phyloP scores from a whole-genome alignment of 2,888 invertebrate species.

The Balanococcus diminutus region DNA sequence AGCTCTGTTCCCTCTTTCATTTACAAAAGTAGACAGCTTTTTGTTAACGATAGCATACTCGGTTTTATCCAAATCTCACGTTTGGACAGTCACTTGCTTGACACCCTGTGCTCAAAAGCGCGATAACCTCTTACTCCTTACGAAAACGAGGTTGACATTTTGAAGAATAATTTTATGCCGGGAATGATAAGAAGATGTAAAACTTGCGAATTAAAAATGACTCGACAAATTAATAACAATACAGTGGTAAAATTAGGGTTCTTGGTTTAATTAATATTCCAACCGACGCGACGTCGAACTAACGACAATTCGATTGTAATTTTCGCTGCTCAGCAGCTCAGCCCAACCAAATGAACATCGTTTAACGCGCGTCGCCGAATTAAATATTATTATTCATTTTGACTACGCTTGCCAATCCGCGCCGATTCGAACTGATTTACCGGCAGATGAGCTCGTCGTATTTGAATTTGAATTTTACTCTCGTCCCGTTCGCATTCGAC shows the following conservation, averaged over 20 bases:
- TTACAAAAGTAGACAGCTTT: no score
- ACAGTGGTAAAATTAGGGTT: not conserved
- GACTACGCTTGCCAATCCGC: not conserved
- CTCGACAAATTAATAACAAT: not conserved
- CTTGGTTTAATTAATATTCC: slow-evolving; percentile 13
- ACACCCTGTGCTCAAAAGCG: no score
- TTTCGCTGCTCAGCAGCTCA: not conserved
- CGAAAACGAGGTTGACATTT: not conserved
- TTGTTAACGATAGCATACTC: no score
- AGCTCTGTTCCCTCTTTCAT: no score
- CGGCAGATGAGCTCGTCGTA: not conserved
- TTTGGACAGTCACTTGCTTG: no score
- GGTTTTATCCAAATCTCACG: no score
- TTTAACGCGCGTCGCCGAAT: slow-evolving; percentile 16
- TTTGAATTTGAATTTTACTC: not conserved
- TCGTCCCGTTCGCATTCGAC: not conserved
- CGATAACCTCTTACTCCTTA: no score
- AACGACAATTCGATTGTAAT: slow-evolving; percentile 5
- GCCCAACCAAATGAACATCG: slow-evolving; percentile 7
- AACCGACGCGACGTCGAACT: not conserved
- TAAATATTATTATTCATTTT: slow-evolving; percentile 5
- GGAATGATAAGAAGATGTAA: not conserved
- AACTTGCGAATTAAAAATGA: not conserved
- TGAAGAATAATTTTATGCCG: not conserved
- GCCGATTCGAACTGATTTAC: not conserved